Evolutionary conservation across 2,888 invertebrate species (phyloP), one percentile per base, ranked within the genome.

Genomic region (Automeris io): DNA sequence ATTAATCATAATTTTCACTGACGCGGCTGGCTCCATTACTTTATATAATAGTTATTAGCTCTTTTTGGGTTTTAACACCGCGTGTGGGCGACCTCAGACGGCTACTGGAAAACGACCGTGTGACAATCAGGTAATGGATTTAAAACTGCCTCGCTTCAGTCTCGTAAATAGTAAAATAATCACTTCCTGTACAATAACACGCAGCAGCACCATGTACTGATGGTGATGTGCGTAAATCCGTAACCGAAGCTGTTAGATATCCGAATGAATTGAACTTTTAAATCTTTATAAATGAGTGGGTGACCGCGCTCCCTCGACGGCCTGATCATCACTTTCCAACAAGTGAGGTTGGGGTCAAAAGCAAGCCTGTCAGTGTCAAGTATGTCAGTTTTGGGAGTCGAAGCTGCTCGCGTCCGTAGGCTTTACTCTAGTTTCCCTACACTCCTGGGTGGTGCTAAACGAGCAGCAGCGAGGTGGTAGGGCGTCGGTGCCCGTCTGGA

Each of bases 1-100:
- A 85, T 86, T 85, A 86, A 86, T 86, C 85, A 86, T 83, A 85
- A 85, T 86, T 85, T 83, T 77, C 80, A 81, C 78, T 82, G 80
- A 78, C 76, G 69, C 67, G 61, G 63, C 67, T 70, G 63, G 63
- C 64, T 78, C 78, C 68, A 75, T 67, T 72, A 71, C 76, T 72
- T 72, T 65, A 68, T 74, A 85, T 85, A 72, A 83, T 83, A 78
- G 81, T 81, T 80, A 85, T 85, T 83, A 85, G 71, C 70, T 70
- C 61, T 75, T 80, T 77, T 72, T 63, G 69, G 66, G 59, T 63
- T 69, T 69, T 65, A 62, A 72, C 65, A 63, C 69, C 78, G 81
- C 71, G 85, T 82, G 85, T 82, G 83, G 82, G 67, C 81, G 62
- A 55, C 48, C 53, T 49, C 47, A 48, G 50, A 52, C 68, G 67